phyloP scores from a whole-genome alignment of 2,797 vertebrate genomes.

The Notolabrus celidotus region DNA sequence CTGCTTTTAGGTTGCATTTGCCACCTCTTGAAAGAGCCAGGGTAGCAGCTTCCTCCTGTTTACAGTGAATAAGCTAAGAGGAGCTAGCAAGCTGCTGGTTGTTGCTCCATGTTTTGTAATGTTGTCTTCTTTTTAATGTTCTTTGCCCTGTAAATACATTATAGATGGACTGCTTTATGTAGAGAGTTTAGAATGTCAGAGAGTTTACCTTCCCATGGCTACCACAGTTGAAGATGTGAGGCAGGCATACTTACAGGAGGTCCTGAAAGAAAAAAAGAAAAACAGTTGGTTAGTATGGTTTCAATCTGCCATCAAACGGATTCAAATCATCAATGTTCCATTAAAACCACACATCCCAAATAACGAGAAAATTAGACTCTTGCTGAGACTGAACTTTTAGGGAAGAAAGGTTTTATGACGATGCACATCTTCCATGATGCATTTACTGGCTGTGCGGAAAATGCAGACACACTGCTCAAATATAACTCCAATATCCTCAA shows the following conservation, averaged over 20 bases:
- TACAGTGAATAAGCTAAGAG: no score
- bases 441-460: slow-evolving; percentile 19
- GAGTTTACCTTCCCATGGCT: slow-evolving; percentile 68
- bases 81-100: no score
- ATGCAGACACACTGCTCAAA: slow-evolving; percentile 44
- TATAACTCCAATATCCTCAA: background rate
- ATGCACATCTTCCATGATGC: slow-evolving; percentile 31
- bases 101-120: no score
- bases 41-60: no score
- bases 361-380: slow-evolving; percentile 21
- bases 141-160: no score
- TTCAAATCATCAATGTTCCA: slow-evolving; percentile 44
- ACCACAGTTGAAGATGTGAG: slow-evolving; percentile 60
- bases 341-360: slow-evolving; percentile 51
- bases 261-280: slow-evolving; percentile 85
- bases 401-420: slow-evolving; percentile 32
- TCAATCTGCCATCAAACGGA: slow-evolving; percentile 56
- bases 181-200: no score
- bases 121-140: no score
- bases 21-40: no score
- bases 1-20: no score
- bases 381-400: slow-evolving; percentile 17
- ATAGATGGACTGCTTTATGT: background rate
- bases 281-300: slow-evolving; percentile 64
- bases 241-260: slow-evolving; percentile 95